These are phyloP conservation scores for Opisthocomus hoazin DNA, from an alignment of 2,113 vertebrate genomes.

Conservation along the genomic window DNA sequence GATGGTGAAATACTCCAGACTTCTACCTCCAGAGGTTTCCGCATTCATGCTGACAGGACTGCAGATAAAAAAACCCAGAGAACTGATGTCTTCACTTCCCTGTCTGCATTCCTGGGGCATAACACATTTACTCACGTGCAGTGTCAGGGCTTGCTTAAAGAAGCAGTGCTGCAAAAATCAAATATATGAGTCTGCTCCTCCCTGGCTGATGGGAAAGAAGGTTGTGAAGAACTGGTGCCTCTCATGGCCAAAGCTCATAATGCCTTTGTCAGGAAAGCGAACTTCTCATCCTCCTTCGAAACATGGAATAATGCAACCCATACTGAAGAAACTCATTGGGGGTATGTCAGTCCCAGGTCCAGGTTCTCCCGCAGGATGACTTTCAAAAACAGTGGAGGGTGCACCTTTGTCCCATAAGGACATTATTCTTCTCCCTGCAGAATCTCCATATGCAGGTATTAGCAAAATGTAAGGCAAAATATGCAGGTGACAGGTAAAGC, in stretches of 20 bases:
- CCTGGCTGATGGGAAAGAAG: not conserved
- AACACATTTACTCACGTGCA: not conserved
- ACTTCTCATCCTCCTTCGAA: not conserved
- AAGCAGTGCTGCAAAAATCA: not conserved
- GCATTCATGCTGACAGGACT: not conserved
- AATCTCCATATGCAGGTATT: not conserved
- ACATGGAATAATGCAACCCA: not conserved
- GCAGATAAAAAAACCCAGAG: not conserved
- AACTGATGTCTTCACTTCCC: constrained; percentile 18
- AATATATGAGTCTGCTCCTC: not conserved
- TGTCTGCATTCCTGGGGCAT: not conserved
- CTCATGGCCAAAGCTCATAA: not conserved
- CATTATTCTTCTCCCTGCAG: not conserved
- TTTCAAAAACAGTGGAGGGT: not conserved
- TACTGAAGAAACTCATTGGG: not conserved
- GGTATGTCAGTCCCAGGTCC: not conserved
- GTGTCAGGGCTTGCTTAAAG: not conserved
- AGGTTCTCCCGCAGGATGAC: not conserved
- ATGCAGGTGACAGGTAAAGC: not conserved
- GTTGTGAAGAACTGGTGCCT: not conserved
- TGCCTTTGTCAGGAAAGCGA: not conserved
- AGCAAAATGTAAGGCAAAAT: not conserved
- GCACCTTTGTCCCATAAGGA: not conserved
- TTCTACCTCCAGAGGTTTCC: constrained; percentile 27
- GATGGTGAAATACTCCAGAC: constrained; percentile 1